phyloP scores from a whole-genome alignment of 2,888 invertebrate genomes.

The Trachelus iudaicus region DNA sequence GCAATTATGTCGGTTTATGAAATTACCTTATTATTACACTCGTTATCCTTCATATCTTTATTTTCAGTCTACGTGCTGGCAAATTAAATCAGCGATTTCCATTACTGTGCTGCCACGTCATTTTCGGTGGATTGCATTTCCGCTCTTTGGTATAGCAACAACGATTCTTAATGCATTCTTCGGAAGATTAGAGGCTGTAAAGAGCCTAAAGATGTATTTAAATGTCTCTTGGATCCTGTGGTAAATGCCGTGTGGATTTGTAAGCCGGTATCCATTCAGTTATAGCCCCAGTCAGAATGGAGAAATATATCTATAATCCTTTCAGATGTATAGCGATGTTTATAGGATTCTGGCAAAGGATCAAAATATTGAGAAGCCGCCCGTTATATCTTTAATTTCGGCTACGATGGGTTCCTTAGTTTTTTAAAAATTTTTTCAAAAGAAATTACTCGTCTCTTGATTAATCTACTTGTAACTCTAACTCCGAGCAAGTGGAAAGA shows the following conservation, averaged over 20 bases:
- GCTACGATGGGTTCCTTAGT: neutral
- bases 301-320: constrained; percentile 1
- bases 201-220: constrained; percentile 7
- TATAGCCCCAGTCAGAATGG: constrained; percentile 1
- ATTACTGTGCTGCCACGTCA: neutral
- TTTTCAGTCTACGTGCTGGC: neutral
- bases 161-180: neutral
- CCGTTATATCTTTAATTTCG: neutral
- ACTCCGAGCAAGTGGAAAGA: neutral
- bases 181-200: constrained; percentile 3
- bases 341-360: neutral
- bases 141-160: neutral
- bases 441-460: neutral
- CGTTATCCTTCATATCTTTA: neutral
- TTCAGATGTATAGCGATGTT: neutral
- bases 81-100: neutral
- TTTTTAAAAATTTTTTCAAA: neutral
- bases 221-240: neutral
- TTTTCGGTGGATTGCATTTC: neutral
- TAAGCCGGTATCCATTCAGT: constrained; percentile 2
- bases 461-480: neutral
- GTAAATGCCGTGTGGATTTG: constrained; percentile 3
- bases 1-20: neutral
- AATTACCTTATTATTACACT: neutral
- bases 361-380: constrained; percentile 2